phyloP scores from a whole-genome alignment of 2,797 vertebrate genomes.

The Coluber constrictor region DNA sequence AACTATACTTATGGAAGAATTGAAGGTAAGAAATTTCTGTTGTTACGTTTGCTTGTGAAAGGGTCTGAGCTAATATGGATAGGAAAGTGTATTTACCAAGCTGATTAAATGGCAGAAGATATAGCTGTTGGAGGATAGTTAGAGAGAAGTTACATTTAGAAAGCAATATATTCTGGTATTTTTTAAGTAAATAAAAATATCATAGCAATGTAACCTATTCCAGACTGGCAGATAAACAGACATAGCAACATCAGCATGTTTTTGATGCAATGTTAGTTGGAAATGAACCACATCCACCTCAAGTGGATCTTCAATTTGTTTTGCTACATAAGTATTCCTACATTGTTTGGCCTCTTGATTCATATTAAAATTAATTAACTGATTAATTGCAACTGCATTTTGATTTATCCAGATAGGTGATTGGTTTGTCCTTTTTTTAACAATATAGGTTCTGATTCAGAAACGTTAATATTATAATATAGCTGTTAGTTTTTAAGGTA shows the following conservation, averaged over 20 bases:
- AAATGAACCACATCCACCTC: not conserved
- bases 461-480: not conserved
- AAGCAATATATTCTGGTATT: not conserved
- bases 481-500: not conserved
- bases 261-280: not conserved
- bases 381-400: not conserved
- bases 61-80: not conserved
- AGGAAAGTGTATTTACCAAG: not conserved
- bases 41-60: not conserved
- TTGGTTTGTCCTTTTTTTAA: not conserved
- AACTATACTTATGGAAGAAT: not conserved
- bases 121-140: constrained; percentile 16
- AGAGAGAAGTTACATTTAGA: not conserved
- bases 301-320: not conserved
- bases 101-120: constrained; percentile 2
- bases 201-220: not conserved
- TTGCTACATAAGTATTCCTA: not conserved
- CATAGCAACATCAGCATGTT: not conserved
- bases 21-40: not conserved
- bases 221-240: not conserved
- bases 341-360: not conserved
- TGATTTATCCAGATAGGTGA: not conserved
- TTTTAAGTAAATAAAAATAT: not conserved
- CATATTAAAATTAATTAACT: not conserved
- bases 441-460: not conserved